Percentiles rank a stretch among this genome's conserved stretches.
phyloP scores from a whole-genome alignment of 2,113 vertebrate genomes.

The Phylloscopus trochilus region DNA sequence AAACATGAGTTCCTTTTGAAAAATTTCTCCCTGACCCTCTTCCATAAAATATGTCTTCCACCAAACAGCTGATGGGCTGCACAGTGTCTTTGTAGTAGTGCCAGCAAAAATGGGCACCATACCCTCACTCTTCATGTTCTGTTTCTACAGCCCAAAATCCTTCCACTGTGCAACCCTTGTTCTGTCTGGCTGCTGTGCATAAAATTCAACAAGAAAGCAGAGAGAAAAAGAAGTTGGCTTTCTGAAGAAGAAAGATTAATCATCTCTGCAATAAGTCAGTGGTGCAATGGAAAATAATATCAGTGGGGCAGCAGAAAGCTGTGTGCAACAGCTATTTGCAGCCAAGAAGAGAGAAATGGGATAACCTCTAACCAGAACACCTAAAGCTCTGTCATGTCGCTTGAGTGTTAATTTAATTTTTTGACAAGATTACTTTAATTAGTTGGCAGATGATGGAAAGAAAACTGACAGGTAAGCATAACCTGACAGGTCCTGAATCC shows the following conservation, averaged over 20 bases:
- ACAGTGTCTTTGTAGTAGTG: not conserved
- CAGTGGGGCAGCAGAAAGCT: not conserved
- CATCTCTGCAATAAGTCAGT: not conserved
- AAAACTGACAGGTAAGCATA: constrained; percentile 1
- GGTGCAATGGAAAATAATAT: not conserved
- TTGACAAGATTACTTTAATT: constrained; percentile 45
- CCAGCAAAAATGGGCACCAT: not conserved
- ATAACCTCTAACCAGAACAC: not conserved
- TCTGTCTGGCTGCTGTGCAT: not conserved
- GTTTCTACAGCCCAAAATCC: not conserved
- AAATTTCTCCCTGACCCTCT: not conserved
- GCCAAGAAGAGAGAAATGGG: not conserved
- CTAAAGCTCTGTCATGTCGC: not conserved
- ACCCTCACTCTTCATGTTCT: not conserved
- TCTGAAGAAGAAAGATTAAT: not conserved
- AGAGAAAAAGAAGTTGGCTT: not conserved
- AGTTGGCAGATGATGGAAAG: constrained; percentile 30
- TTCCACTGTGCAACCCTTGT: not conserved
- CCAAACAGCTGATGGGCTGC: not conserved
- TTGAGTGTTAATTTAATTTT: constrained; percentile 25
- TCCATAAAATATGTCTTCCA: not conserved
- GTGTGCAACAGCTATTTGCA: not conserved
- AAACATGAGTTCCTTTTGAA: not conserved
- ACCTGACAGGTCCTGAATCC: constrained; percentile 1
- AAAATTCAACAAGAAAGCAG: not conserved